Base-by-base conservation (phyloP, 2,797 vertebrate species). In the Austrolebias charrua region DNA sequence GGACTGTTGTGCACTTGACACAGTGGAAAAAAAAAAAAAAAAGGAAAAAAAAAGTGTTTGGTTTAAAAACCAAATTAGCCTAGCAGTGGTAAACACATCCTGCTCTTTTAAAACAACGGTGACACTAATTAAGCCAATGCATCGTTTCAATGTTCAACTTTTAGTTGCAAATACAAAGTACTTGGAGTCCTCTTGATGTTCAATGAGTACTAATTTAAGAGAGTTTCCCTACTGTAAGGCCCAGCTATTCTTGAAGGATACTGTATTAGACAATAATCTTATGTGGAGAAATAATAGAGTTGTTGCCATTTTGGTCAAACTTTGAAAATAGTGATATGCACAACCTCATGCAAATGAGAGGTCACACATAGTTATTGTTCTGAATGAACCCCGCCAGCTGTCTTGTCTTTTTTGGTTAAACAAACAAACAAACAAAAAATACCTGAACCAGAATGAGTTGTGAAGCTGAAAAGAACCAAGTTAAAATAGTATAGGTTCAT, bases 111-210 rank as follows among this genome's bases (percentile, higher is more conserved):
- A 86, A 89, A 91, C 86, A 90, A 89, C 88, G 86, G 84, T 92
- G 92, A 93, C 92, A 92, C 90, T 92, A 93, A 93, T 93, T 92
- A 92, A 83, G 87, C 84, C 85, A 85, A 89, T 92, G 84, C 90
- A 85, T 91, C 81, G 84, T 87, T 82, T 89, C 75, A 79, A 80
- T 88, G 87, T 87, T 90, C 79, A 86, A 84, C 70, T 86, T 90
- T 77, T 74, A 81, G 73, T 74, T 81, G 70, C 66, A 69, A 60
- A 75, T 67, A n/a, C n/a, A n/a, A n/a, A n/a, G n/a, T n/a, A 86
- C 66, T 81, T 80, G 53, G 67, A 82, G 60, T 44, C 69, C 66
- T 65, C 60, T 76, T 76, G 76, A 84, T 86, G 71, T 83, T 75
- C 75, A 55, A 66, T 57, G 71, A 84, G 86, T 85, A 82, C 76